Percentiles rank a stretch among this genome's conserved stretches.
Conservation (phyloP, 1,140 invertebrate species). For the Sycobia sp. region DNA sequence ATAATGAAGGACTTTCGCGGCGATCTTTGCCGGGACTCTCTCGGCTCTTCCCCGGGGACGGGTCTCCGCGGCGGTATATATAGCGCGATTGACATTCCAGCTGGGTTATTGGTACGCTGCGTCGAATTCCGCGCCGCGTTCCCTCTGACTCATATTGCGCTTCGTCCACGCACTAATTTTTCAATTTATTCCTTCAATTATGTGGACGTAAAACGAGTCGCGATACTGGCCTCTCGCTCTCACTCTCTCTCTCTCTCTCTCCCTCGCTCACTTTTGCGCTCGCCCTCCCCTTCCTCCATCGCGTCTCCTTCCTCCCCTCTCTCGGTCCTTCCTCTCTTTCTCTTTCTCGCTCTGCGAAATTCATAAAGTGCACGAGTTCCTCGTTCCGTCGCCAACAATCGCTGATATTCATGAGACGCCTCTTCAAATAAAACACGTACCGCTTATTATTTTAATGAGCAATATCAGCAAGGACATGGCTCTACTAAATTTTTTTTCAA, state of each 20-base stretch:
- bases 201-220: conserved; percentile 31
- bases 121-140: conserved; percentile 15
- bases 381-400: conserved; percentile 14
- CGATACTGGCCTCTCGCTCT: conserved; percentile 9
- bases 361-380: conserved; percentile 25
- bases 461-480: conserved; percentile 13
- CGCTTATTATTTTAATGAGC: conserved; percentile 27
- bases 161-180: conserved; percentile 31
- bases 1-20: conserved; percentile 31
- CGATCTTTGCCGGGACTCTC: not conserved
- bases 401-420: conserved; percentile 27
- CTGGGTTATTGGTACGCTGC: conserved; percentile 29
- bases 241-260: not conserved
- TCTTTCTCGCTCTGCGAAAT: not conserved
- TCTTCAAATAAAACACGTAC: conserved; percentile 27
- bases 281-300: not conserved
- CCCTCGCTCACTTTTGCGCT: not conserved
- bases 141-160: conserved; percentile 29
- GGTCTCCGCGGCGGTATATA: not conserved
- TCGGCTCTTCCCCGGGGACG: not conserved
- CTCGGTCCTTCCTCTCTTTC: not conserved
- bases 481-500: not conserved
- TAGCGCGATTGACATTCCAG: conserved; percentile 35
- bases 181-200: conserved; percentile 38
- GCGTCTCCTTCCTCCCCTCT: not conserved